Conservation (phyloP, 2,797 vertebrate genomes). For the Aldrovandia affinis region DNA sequence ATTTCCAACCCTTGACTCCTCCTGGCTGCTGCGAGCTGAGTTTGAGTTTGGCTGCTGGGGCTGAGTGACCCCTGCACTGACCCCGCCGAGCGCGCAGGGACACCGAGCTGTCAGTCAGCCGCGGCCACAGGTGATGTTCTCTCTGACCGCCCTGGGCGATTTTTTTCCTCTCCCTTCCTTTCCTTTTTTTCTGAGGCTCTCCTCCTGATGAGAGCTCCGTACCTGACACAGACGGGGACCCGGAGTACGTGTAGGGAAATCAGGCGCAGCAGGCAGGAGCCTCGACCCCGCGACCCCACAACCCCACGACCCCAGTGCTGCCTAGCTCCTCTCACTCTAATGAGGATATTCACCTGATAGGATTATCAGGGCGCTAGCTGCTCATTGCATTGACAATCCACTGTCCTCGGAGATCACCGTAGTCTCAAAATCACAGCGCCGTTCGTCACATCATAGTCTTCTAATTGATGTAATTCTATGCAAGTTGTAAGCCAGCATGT, state of each 20-base stretch:
- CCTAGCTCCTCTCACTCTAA: slow-evolving; percentile 25
- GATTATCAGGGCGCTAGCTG: not conserved
- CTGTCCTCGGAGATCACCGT: not conserved
- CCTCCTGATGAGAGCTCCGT: not conserved
- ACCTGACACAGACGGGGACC: not conserved
- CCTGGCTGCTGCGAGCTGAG: not conserved
- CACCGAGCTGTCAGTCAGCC: slow-evolving; percentile 32
- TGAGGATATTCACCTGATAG: slow-evolving; percentile 26
- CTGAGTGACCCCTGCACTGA: slow-evolving; percentile 26
- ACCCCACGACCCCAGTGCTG: not conserved
- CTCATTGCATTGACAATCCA: slow-evolving; percentile 1
- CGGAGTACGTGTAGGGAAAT: not conserved
- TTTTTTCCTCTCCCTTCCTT: not conserved
- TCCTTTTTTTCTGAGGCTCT: not conserved
- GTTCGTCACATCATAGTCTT: not conserved
- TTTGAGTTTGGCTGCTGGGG: slow-evolving; percentile 11
- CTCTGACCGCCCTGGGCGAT: slow-evolving; percentile 26
- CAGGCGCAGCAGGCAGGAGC: not conserved
- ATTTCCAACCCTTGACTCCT: slow-evolving; percentile 8
- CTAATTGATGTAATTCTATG: not conserved
- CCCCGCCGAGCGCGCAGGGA: not conserved
- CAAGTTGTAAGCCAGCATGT: not conserved
- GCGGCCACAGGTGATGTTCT: slow-evolving; percentile 30
- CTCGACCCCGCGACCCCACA: not conserved
- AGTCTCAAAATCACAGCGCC: not conserved